These are phyloP conservation scores for Elgonia sp. DNA, from an alignment of 2,888 invertebrate genomes.

Conservation along the genomic window DNA sequence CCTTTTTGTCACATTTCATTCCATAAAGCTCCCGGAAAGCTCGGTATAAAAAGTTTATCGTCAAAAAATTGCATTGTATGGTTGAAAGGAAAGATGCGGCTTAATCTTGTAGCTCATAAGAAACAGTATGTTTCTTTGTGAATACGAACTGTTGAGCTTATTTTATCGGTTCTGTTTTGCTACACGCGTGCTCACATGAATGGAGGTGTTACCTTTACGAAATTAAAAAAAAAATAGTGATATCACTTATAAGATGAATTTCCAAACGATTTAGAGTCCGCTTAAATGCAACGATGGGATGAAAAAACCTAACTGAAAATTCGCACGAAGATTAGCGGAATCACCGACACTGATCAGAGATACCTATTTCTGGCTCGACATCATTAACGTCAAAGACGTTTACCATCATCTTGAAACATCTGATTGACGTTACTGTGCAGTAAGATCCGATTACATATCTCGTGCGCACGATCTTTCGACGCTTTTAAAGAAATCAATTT, in stretches of 20 bases:
- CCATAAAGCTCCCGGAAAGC: no score
- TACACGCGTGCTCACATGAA: constrained; percentile 8
- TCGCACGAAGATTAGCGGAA: constrained; percentile 58
- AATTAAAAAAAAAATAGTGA: no score
- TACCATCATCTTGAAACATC: constrained; percentile 74
- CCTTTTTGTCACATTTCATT: no score
- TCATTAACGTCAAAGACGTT: constrained; percentile 75
- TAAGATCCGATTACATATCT: constrained; percentile 74
- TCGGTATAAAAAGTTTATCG: no score
- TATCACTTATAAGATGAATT: no score
- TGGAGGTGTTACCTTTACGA: background rate
- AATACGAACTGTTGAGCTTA: constrained; percentile 22
- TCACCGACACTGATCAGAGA: constrained; percentile 51
- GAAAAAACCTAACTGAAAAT: constrained; percentile 50
- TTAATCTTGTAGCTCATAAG: constrained; percentile 17
- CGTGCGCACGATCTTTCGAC: constrained; percentile 60
- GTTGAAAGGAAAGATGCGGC: constrained; percentile 3
- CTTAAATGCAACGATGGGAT: background rate
- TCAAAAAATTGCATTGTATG: no score
- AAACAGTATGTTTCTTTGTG: background rate
- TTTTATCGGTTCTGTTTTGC: constrained; percentile 18
- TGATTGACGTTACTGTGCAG: constrained; percentile 70
- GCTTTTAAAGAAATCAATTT: constrained; percentile 75
- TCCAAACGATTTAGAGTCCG: background rate
- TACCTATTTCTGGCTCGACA: constrained; percentile 50